Conservation (phyloP, 2,888 invertebrate genomes). For the Drosophila austrosaltans region DNA sequence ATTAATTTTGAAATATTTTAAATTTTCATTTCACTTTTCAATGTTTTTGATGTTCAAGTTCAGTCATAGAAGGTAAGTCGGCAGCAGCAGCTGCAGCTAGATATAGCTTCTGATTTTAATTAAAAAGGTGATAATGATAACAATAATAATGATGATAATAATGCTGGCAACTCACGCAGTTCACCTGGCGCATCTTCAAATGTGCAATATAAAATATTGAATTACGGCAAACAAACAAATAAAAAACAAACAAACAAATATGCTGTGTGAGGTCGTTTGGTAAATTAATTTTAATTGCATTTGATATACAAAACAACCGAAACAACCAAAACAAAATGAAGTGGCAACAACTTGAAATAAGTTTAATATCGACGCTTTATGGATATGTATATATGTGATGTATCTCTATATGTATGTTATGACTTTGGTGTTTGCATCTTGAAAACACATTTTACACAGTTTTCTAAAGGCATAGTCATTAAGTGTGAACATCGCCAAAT, state of each 20-base stretch:
- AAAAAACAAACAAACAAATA: slow-evolving; percentile 33
- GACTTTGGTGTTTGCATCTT: slow-evolving; percentile 64
- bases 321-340: slow-evolving; percentile 27
- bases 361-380: slow-evolving; percentile 36
- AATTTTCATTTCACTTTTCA: slow-evolving; percentile 21
- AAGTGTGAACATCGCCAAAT: slow-evolving; percentile 71
- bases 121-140: slow-evolving; percentile 17
- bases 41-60: slow-evolving; percentile 43
- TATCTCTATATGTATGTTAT: slow-evolving; percentile 29
- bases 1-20: neutral
- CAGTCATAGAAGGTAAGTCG: slow-evolving; percentile 45
- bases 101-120: slow-evolving; percentile 39
- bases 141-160: neutral
- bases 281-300: slow-evolving; percentile 64
- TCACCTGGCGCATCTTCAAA: slow-evolving; percentile 62
- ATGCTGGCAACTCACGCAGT: slow-evolving; percentile 55
- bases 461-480: slow-evolving; percentile 57
- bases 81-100: neutral
- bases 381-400: slow-evolving; percentile 12
- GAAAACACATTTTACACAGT: slow-evolving; percentile 7
- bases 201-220: slow-evolving; percentile 48
- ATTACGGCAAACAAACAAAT: slow-evolving; percentile 1
- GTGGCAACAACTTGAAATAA: slow-evolving; percentile 40
- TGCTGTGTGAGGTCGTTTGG: slow-evolving; percentile 58
- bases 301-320: slow-evolving; percentile 34